These are phyloP conservation scores for Drosophila neutralis DNA, from an alignment of 2,888 invertebrate species.

Conservation along the genomic window DNA sequence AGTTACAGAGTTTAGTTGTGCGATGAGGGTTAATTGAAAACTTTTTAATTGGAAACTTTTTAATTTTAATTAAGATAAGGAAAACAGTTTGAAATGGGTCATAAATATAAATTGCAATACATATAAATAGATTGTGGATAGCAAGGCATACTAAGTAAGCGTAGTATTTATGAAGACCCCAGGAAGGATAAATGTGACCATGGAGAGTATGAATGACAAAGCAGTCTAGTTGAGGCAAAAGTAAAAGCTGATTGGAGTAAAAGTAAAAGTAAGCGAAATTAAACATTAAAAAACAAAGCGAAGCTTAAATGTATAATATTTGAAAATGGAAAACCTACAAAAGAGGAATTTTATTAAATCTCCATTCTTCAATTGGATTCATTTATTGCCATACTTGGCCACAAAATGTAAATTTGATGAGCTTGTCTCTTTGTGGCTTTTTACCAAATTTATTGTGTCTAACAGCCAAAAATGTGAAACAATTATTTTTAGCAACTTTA, in stretches of 20 bases:
- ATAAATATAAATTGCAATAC: not conserved
- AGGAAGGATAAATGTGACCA: not conserved
- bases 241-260: not conserved
- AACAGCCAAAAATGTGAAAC: constrained; percentile 20
- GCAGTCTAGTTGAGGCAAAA: not conserved
- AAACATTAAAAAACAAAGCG: not conserved
- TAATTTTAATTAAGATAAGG: not conserved
- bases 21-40: not conserved
- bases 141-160: not conserved
- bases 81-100: not conserved
- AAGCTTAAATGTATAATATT: not conserved
- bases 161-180: not conserved
- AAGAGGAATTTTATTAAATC: not conserved
- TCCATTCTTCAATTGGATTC: not conserved
- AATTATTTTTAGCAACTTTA: constrained; percentile 27
- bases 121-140: not conserved
- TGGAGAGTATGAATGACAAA: not conserved
- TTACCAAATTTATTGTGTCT: constrained; percentile 2
- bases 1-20: not conserved
- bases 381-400: constrained; percentile 14
- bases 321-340: not conserved
- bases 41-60: constrained; percentile 4
- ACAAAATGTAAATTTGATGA: constrained; percentile 32
- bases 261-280: not conserved
- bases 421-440: constrained; percentile 10